Percentiles rank a stretch among this genome's conserved stretches.
These are phyloP conservation scores for Mylabris sibirica DNA, from an alignment of 2,888 invertebrate species.

Conservation along the genomic window DNA sequence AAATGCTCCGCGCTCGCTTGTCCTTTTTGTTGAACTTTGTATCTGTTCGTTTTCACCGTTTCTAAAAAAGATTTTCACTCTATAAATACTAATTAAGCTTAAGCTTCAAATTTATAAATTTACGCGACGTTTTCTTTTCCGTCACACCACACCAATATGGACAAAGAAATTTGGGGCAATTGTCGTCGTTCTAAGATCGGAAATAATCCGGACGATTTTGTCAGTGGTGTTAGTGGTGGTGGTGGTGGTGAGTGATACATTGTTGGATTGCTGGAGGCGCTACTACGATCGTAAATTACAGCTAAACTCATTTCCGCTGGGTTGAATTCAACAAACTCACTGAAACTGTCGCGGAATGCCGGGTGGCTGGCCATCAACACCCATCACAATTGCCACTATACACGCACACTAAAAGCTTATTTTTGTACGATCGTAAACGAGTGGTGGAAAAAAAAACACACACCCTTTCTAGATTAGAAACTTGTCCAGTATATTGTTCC, in stretches of 20 bases:
- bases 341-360: constrained; percentile 7
- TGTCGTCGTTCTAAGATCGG: constrained; percentile 15
- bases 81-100: constrained; percentile 2
- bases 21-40: neutral
- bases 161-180: neutral
- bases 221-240: neutral
- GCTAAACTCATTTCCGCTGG: constrained; percentile 41
- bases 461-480: neutral
- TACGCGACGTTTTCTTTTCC: neutral
- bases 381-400: constrained; percentile 42
- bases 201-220: constrained; percentile 19
- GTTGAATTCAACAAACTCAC: constrained; percentile 23
- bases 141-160: neutral
- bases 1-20: neutral
- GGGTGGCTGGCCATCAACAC: constrained; percentile 40
- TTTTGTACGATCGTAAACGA: constrained; percentile 32
- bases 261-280: constrained; percentile 29
- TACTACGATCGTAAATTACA: constrained; percentile 42
- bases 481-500: neutral
- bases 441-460: neutral
- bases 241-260: constrained; percentile 14
- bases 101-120: neutral
- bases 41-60: neutral
- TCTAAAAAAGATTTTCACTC: neutral
- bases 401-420: constrained; percentile 37